These are phyloP conservation scores for Rhinopithecus roxellana DNA, from an alignment of 2,113 vertebrate species.

Conservation along the genomic window DNA sequence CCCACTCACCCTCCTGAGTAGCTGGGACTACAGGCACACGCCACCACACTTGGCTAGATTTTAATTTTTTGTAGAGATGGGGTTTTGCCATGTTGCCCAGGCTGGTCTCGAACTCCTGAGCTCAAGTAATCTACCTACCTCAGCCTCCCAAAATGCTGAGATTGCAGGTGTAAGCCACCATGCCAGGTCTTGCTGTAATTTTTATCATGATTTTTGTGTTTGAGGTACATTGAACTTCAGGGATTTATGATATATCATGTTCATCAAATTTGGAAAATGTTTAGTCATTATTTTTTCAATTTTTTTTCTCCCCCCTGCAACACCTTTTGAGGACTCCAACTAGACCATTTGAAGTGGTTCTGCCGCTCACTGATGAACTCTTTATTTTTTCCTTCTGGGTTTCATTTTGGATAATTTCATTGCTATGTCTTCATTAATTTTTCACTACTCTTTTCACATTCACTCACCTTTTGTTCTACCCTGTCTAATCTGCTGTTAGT, in stretches of 20 bases:
- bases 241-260: background rate
- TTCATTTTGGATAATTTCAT: background rate
- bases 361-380: too few species aligned
- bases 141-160: too few species aligned
- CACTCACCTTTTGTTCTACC: background rate
- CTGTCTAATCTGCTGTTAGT: background rate
- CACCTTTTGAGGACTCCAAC: background rate
- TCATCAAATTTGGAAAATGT: background rate
- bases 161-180: too few species aligned
- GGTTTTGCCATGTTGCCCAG: too few species aligned
- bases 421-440: background rate
- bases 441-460: background rate
- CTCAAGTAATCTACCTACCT: too few species aligned
- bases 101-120: too few species aligned
- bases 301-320: background rate
- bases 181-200: background rate
- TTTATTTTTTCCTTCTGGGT: background rate
- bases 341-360: background rate
- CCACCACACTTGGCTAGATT: background rate
- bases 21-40: background rate
- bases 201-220: background rate
- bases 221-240: background rate
- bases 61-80: background rate
- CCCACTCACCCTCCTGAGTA: background rate
- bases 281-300: background rate